These are phyloP conservation scores for Chrysemys picta DNA, from an alignment of 2,113 vertebrate species.

Conservation along the genomic window DNA sequence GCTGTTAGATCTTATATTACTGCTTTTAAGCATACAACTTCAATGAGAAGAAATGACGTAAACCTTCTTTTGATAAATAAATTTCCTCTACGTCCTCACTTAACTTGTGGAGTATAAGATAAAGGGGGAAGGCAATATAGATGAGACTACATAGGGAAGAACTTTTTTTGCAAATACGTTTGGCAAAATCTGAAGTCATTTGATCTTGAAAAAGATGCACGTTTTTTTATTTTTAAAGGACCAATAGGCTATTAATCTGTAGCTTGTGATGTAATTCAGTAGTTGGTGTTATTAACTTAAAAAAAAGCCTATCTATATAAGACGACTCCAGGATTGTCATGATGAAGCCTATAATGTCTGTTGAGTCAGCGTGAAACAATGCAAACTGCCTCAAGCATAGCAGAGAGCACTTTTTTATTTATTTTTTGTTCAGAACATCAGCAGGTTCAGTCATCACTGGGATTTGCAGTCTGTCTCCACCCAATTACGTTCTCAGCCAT, in stretches of 20 bases:
- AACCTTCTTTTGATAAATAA: background rate
- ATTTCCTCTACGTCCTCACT: background rate
- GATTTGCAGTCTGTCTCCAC: too few relatives aligned
- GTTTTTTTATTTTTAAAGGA: background rate
- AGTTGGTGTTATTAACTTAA: too few relatives aligned
- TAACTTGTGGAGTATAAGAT: background rate
- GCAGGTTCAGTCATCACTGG: too few relatives aligned
- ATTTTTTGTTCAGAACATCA: too few relatives aligned
- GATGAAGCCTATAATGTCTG: too few relatives aligned
- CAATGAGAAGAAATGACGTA: background rate
- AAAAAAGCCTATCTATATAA: background rate
- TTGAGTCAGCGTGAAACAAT: background rate
- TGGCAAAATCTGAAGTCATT: background rate
- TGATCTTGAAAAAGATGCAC: background rate
- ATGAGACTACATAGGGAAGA: background rate
- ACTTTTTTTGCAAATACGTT: background rate
- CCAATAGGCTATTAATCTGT: too few relatives aligned
- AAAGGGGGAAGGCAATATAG: background rate
- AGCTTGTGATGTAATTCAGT: too few relatives aligned
- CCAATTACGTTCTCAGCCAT: too few relatives aligned
- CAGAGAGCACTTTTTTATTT: too few relatives aligned
- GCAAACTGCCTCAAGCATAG: background rate
- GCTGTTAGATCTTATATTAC: background rate
- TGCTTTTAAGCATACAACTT: background rate
- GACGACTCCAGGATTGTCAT: too few relatives aligned